Conservation (phyloP, 2,797 vertebrate species). For the Mycteria americana region DNA sequence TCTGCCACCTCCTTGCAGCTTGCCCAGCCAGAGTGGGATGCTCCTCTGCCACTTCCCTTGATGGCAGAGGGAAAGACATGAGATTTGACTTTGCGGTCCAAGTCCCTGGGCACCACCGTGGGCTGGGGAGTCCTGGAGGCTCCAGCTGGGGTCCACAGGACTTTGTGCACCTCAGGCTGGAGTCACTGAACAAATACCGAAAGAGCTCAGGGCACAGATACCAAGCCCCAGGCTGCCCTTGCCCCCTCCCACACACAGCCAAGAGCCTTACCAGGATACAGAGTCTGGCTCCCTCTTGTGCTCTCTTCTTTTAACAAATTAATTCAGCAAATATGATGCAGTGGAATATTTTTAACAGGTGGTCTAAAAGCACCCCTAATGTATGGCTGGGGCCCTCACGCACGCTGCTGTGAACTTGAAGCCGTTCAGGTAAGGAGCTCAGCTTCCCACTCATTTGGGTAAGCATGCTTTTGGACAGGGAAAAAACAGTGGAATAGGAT, state of each 20-base stretch:
- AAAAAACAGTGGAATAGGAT: background rate
- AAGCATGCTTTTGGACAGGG: background rate
- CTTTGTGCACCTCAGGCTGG: background rate
- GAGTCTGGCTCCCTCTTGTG: slow-evolving; percentile 70
- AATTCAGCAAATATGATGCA: background rate
- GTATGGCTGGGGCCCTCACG: rapidly evolving
- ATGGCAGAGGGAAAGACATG: background rate
- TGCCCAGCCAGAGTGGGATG: background rate
- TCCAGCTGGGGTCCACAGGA: background rate
- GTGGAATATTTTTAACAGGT: background rate
- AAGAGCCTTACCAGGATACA: slow-evolving; percentile 4
- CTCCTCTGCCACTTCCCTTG: background rate
- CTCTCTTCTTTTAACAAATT: slow-evolving; percentile 13
- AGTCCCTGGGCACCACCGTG: background rate
- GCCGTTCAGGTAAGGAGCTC: background rate
- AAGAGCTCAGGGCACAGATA: background rate
- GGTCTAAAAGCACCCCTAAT: background rate
- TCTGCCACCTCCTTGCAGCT: background rate
- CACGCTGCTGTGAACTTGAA: background rate
- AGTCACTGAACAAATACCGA: background rate
- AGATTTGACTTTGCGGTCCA: background rate
- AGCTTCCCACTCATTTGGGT: background rate
- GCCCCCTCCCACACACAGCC: background rate
- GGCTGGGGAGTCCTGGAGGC: background rate
- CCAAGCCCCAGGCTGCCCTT: background rate